Base-by-base conservation (phyloP, 2,888 invertebrate species). In the Cynaeus angustus region DNA sequence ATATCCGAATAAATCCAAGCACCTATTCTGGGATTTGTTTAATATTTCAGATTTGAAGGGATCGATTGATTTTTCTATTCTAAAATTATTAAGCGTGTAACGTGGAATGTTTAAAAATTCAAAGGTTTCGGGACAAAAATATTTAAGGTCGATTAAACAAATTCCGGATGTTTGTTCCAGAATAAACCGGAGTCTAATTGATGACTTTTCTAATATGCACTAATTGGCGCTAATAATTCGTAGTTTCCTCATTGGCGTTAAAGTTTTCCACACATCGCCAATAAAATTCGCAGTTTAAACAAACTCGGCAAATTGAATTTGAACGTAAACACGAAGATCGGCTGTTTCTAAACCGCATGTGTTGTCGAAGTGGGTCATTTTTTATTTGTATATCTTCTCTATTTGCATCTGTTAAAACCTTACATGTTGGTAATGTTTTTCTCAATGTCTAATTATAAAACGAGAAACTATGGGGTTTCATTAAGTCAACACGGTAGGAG, bases 1-100 rank as follows among this genome's bases (percentile, higher is more conserved):
- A 28, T 37, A 68, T 68, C 68, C 64, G 56, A 68, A 33, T 68
- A 14, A 56, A 68, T 64, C 68, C 68, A 64, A 64, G 5, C 45
- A 7, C 12, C 9, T 46, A 46, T 46, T 46, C 16, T 16, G 16
- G 52, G 50, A n/a, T 9, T 13, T 9, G 30, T 59, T 59, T 21
- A 21, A 21, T 21, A 21, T 21, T 21, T 21, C 1, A 21, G 37
- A 37, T 37, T 37, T 37, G 3, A 6, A 37, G 9, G 1, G 37
- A 37, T 21, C 21, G 21, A 21, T 21, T 4, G 21, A 4, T 21
- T 21, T 21, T 21, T 21, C 21, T 21, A 4, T 21, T 21, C 21
- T 4, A 21, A 21, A 21, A 21, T 21, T 21, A 21, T 21, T 21
- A 33, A 7, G 2, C 9, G 28, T 28, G 28, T 7, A 28, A 28